Evolutionary conservation across 2,113 vertebrate genomes (phyloP).

Genomic region (Syngnathoides biaculeatus): DNA sequence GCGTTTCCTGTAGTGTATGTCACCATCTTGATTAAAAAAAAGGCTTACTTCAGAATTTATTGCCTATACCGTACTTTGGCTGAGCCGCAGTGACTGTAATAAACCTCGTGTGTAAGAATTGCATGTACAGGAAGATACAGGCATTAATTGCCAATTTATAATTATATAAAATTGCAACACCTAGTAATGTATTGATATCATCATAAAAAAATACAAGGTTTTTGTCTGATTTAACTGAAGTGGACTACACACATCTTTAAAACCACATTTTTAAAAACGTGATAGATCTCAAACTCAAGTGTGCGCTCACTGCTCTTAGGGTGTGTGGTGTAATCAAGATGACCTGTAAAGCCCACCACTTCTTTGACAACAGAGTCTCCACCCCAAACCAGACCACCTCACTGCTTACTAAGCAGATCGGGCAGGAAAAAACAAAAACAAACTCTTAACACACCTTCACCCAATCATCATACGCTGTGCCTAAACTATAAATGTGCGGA

Average conservation of each 20-base stretch:
- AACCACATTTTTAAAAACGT: background rate
- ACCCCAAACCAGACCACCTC: background rate
- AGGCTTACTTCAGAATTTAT: constrained; percentile 19
- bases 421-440: background rate
- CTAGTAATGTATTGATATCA: background rate
- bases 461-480: background rate
- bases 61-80: background rate
- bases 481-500: background rate
- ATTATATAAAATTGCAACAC: background rate
- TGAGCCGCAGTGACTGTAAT: constrained; percentile 3
- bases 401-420: background rate
- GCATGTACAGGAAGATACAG: background rate
- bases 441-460: background rate
- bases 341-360: background rate
- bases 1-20: constrained; percentile 23
- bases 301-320: too few species aligned
- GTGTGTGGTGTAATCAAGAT: too few species aligned
- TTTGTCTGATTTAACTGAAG: background rate
- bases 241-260: background rate
- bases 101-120: background rate
- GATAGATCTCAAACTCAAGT: too few species aligned
- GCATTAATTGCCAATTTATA: constrained; percentile 4
- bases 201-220: background rate
- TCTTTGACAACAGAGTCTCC: background rate
- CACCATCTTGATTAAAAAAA: constrained; percentile 19